Base-by-base conservation (phyloP, 2,888 invertebrate genomes). In the Phragmatobia fuliginosa region DNA sequence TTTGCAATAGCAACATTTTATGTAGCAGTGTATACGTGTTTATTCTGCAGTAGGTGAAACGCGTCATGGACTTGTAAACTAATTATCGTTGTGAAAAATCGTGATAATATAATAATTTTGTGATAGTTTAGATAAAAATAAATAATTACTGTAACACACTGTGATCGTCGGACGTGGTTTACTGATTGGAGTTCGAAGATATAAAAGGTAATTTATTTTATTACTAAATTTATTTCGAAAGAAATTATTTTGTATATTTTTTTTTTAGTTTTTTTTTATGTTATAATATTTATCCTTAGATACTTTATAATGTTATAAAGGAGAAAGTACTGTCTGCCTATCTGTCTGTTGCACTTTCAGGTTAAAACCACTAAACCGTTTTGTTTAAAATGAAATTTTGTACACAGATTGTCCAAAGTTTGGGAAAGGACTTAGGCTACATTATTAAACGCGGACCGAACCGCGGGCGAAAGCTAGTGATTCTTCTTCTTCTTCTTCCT, bases 1-100 rank as follows among this genome's bases (percentile, higher is more conserved):
- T 84, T 71, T 45, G 76, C 70, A 82, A 73, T 80, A 72, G 91
- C 87, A 90, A 91, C 90, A 89, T 86, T 83, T 70, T 67, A 72
- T 67, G 18, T 41, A 72, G 74, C 71, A 79, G 77, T 82, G 83
- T 67, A 80, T 90, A 91, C 91, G 90, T 91, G 91, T 85, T 81
- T 79, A 82, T 72, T 76, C 68, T 79, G 81, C 84, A 83, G 85
- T 82, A 85, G 85, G 87, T 88, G 78, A 79, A 79, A 72, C 61
- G 66, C 76, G 71, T 70, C 64, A 77, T 74, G 75, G 62, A 69
- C 36, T 72, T 71, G 72, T 69, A 62, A 67, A 68, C n/a, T 61
- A 28, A n/a, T 32, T 69, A 74, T 72, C 71, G 59, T 38, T 73
- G 72, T 78, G 75, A 52, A 38, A 71, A 73, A 76, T 73, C 66